Evolutionary conservation across 1,140 invertebrate genomes (phyloP), one percentile per base, ranked within the genome.

Genomic region (Proales similis): DNA sequence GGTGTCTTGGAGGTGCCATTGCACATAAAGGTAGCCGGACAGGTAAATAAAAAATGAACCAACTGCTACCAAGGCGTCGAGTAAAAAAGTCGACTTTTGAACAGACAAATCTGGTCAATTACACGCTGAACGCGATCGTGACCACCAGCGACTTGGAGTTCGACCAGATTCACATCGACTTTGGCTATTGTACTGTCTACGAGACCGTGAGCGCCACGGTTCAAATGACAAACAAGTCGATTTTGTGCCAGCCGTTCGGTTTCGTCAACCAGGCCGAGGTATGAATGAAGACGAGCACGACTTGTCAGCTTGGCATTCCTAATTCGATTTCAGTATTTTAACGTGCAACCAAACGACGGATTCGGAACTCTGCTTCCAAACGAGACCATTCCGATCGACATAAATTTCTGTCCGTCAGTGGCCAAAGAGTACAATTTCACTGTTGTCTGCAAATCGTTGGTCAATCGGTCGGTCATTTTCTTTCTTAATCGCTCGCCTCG

Each of bases 341-440:
- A 75, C 32, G 70, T 76, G 4, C 74, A 77, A 53, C 75, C 75
- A 6, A 73, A 75, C 69, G 73, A 76, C 69, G 75, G 75, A 1
- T 77, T 75, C 71, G 75, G 74, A 14, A 75, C 71, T 17, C 51
- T 77, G 36, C 51, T 77, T 22, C 75, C 75, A 9, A 51, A 71
- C 27, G 73, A 77, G 62, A 75, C 71, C 3, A 67, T 76, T 33
- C 66, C 70, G 9, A 65, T 77, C 3, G 70, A 76, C 48, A 68
- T 76, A 20, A 69, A 76, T n/a, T 76, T 77, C 63, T 72, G 69
- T 64, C 72, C 74, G 26, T 67, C 68, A 47, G 71, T 71, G 65
- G 70, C 75, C 3, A 68, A 65, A 51, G 69, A 74, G 22, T 77
- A 72, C 64, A 71, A 70, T 47, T 74, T 75, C 70, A 67, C 71